Conservation (phyloP, 2,797 vertebrate species). For the Odontamblyopus lacepedii region DNA sequence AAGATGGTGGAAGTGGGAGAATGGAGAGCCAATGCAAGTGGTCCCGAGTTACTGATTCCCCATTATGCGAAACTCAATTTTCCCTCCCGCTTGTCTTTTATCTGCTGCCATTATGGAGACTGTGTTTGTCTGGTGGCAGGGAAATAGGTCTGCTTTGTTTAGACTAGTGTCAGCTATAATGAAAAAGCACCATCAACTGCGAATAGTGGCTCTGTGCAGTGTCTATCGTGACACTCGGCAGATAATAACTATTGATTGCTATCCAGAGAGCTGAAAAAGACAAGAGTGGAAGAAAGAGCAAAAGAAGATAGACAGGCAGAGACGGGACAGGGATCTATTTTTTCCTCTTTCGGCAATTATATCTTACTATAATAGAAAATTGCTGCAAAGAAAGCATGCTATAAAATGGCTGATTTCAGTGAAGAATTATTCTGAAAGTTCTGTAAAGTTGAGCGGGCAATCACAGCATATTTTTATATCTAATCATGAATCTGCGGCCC, state of each 20-base stretch:
- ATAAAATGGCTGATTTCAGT: slow-evolving; percentile 32
- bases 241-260: slow-evolving; percentile 82
- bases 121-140: slow-evolving; percentile 76
- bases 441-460: slow-evolving; percentile 23
- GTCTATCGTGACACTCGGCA: slow-evolving; percentile 67
- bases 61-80: slow-evolving; percentile 80
- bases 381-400: slow-evolving; percentile 22
- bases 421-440: slow-evolving; percentile 9
- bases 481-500: slow-evolving; percentile 26
- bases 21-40: slow-evolving; percentile 52
- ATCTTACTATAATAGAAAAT: slow-evolving; percentile 40
- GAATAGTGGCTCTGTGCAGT: slow-evolving; percentile 64
- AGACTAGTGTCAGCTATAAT: slow-evolving; percentile 81
- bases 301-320: slow-evolving; percentile 52
- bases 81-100: slow-evolving; percentile 73
- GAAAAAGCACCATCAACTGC: slow-evolving; percentile 81
- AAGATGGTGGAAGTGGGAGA: slow-evolving; percentile 42
- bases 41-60: slow-evolving; percentile 72
- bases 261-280: slow-evolving; percentile 62
- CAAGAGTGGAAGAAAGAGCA: slow-evolving; percentile 49
- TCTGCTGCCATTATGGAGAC: slow-evolving; percentile 75
- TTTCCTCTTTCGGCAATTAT: slow-evolving; percentile 38
- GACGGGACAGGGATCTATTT: slow-evolving; percentile 33
- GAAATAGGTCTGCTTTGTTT: slow-evolving; percentile 80
- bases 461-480: slow-evolving; percentile 24